These are phyloP conservation scores for Dendroctonus valens DNA, from an alignment of 1,140 invertebrate species.

Conservation along the genomic window DNA sequence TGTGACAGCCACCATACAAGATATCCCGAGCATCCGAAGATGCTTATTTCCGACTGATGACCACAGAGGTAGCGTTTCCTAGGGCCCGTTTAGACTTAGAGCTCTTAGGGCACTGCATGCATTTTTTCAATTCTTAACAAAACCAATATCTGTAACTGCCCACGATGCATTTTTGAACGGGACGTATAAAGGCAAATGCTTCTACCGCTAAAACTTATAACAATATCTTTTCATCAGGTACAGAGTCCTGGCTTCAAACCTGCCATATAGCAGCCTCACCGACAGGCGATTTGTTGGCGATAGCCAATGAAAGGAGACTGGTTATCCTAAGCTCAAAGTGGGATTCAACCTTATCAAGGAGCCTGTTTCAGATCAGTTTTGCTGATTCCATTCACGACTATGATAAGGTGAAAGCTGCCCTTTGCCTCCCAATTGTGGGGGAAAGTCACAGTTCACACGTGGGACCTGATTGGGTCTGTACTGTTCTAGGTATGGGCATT, in stretches of 20 bases:
- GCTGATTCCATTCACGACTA: constrained; percentile 57
- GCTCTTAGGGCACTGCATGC: no score
- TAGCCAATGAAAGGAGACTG: constrained; percentile 65
- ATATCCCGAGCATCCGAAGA: constrained; percentile 60
- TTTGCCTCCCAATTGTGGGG: constrained; percentile 55
- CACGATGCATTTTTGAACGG: no score
- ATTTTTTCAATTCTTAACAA: no score
- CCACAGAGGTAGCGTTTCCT: constrained; percentile 50
- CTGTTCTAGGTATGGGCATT: constrained; percentile 59
- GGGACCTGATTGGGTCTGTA: constrained; percentile 90
- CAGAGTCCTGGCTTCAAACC: constrained; percentile 68
- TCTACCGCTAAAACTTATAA: not conserved
- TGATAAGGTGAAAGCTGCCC: constrained; percentile 53
- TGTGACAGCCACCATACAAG: constrained; percentile 62
- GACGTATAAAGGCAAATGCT: no score
- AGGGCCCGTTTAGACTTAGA: no score
- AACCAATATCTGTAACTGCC: no score
- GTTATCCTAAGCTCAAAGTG: constrained; percentile 67
- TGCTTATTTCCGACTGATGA: constrained; percentile 57
- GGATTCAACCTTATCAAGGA: constrained; percentile 53
- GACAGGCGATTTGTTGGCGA: constrained; percentile 67
- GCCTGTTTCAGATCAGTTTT: constrained; percentile 54
- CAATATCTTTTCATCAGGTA: constrained; percentile 50
- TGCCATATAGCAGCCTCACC: constrained; percentile 71
- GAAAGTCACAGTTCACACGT: constrained; percentile 53